Conservation (phyloP, 1,140 invertebrate genomes). For the Ceratosolen solmsi region DNA sequence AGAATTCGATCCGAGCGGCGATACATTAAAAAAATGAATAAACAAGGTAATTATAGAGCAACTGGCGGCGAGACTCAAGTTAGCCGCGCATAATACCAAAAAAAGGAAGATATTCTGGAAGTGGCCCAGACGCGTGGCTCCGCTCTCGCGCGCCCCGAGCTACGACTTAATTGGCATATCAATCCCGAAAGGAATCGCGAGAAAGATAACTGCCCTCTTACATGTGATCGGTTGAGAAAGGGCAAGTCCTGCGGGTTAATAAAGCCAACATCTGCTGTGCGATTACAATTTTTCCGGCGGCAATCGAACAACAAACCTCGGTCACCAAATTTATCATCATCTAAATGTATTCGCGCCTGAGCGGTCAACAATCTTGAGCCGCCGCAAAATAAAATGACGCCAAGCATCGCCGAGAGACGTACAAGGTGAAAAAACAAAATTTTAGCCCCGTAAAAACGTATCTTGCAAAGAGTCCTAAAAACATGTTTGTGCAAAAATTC, state of each 20-base stretch:
- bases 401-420: neutral
- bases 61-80: slow-evolving; percentile 24
- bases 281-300: slow-evolving; percentile 51
- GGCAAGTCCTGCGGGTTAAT: slow-evolving; percentile 60
- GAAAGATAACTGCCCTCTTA: slow-evolving; percentile 56
- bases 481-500: neutral
- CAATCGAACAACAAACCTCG: slow-evolving; percentile 21
- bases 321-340: slow-evolving; percentile 44
- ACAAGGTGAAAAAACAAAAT: neutral
- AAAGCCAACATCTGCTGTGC: slow-evolving; percentile 57
- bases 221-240: slow-evolving; percentile 48
- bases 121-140: slow-evolving; percentile 50
- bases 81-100: neutral
- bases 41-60: slow-evolving; percentile 54
- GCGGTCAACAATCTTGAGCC: neutral
- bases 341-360: slow-evolving; percentile 9
- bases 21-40: slow-evolving; percentile 50
- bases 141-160: slow-evolving; percentile 49
- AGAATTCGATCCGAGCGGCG: slow-evolving; percentile 37
- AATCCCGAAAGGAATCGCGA: slow-evolving; percentile 53
- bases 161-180: slow-evolving; percentile 67
- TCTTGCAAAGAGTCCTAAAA: neutral
- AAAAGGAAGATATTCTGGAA: neutral
- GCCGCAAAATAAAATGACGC: slow-evolving; percentile 23
- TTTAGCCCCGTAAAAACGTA: no score